Base-by-base conservation (phyloP, 2,113 vertebrate genomes). In the Meriones unguiculatus region DNA sequence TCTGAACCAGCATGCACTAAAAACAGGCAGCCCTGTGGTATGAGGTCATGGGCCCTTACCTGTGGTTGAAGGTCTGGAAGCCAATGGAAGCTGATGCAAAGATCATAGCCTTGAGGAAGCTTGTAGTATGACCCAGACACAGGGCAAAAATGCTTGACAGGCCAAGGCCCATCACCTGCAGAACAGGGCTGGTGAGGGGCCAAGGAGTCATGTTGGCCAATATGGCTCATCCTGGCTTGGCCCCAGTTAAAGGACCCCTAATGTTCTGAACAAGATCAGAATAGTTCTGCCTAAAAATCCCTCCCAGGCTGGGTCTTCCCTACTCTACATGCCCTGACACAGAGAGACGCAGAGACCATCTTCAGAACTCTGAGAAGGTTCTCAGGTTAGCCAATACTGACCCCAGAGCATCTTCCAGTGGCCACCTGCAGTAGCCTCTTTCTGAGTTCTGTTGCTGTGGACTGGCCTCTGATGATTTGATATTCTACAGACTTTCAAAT, bases 31-130 rank as follows among this genome's bases (percentile, higher is more conserved):
- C 1, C 4, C 50, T 5, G 8, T 50, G 22, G 24, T 67, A 67
- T 1, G 1, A 9, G 32, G 20, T 0, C 0, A 0, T 2, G 1
- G 0, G 20, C 46, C 3, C 4, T 95, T 95, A 99, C 99, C 99
- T 99, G 98, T 99, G 99, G 97, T 99, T 99, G 96, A 99, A 99
- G 94, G 99, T 99, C 98, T 99, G 99, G 76, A 99, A 98, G 50
- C 99, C 99, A 50, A 99, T 99, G 22, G 99, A 99, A 78, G 98
- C 99, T 0, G 99, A 99, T 15, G 99, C 99, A 4, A 99, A 99
- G 89, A 99, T 98, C 20, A 99, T 97, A 0, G 99, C 99, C 96
- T 98, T 98, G 88, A 98, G 98, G 91, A 99, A 99, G 77, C 99
- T 99, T 22, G 97, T 98, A 35, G 99, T 99, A 82, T 99, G 99